Conservation (phyloP, 2,113 vertebrate species). For the Protobothrops mucrosquamatus region DNA sequence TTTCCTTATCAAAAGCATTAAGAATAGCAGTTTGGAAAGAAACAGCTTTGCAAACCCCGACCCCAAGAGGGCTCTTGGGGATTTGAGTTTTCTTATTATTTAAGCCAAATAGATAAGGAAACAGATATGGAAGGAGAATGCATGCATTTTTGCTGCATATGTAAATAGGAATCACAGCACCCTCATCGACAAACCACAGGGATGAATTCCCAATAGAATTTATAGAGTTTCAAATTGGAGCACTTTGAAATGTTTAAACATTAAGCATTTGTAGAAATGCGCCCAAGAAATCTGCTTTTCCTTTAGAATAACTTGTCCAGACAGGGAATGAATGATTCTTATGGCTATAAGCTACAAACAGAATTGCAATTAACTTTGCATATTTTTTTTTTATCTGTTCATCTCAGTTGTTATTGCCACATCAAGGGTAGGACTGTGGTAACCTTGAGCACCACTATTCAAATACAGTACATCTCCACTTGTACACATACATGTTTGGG, state of each 20-base stretch:
- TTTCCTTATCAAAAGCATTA: background rate
- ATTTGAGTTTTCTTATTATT: background rate
- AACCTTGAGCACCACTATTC: background rate
- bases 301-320: background rate
- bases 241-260: background rate
- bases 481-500: background rate
- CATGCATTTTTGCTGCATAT: background rate
- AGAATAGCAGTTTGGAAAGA: background rate
- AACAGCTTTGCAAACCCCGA: background rate
- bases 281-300: background rate
- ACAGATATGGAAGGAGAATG: background rate
- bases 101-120: background rate
- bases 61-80: background rate
- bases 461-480: background rate
- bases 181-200: background rate
- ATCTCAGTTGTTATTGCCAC: background rate
- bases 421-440: background rate
- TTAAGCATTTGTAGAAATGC: background rate
- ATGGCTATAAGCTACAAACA: background rate
- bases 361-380: background rate
- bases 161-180: background rate
- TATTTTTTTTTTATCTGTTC: background rate
- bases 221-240: slow-evolving; percentile 1
- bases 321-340: background rate
- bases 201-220: background rate